These are phyloP conservation scores for Steatocranus sp. DNA, from an alignment of 2,797 vertebrate species.

Conservation along the genomic window DNA sequence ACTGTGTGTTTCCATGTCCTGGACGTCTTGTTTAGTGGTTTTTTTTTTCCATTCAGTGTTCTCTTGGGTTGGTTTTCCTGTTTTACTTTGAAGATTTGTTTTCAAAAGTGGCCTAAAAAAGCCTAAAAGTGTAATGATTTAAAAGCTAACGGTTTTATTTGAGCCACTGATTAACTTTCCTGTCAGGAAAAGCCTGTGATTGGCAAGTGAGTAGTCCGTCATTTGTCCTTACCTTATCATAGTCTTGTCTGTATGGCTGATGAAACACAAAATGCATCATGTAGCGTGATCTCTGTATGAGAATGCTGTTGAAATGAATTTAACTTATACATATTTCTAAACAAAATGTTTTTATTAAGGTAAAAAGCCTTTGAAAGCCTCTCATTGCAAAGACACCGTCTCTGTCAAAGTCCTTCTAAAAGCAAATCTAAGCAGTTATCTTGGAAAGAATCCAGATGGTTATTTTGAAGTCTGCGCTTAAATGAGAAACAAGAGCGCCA, in stretches of 20 bases:
- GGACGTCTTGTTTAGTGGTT: not conserved
- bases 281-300: not conserved
- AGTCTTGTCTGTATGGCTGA: not conserved
- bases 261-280: not conserved
- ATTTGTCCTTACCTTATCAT: not conserved
- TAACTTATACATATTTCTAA: not conserved
- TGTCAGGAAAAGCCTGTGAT: not conserved
- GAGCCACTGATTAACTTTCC: not conserved
- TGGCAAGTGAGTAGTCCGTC: not conserved
- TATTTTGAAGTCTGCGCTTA: not conserved
- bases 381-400: rapidly evolving
- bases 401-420: not conserved
- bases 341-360: not conserved
- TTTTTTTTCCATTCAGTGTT: not conserved
- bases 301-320: not conserved
- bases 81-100: not conserved
- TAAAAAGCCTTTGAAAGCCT: not conserved
- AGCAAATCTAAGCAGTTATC: not conserved
- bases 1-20: not conserved
- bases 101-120: not conserved
- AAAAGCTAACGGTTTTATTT: rapidly evolving
- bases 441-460: not conserved
- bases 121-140: not conserved
- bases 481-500: not conserved
- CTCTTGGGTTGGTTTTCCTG: not conserved